phyloP scores from a whole-genome alignment of 2,888 invertebrate genomes.

The Orthosia incerta region DNA sequence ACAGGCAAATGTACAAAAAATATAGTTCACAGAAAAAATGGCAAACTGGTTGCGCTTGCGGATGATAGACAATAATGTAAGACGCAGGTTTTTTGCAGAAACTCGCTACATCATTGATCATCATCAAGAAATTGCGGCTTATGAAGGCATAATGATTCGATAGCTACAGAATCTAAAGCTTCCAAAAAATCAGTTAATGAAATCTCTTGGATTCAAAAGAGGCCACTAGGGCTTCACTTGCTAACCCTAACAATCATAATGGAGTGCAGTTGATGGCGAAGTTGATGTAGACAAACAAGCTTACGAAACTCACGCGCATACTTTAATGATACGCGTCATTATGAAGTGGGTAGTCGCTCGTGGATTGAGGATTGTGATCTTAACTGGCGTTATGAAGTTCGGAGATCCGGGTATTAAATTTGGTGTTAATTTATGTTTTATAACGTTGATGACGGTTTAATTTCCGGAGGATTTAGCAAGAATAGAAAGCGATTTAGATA shows the following conservation, averaged over 20 bases:
- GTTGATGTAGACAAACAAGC: conserved; percentile 60
- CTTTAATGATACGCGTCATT: conserved; percentile 58
- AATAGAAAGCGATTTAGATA: background rate
- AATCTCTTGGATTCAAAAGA: background rate
- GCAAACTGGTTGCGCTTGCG: background rate
- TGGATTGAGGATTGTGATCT: conserved; percentile 44
- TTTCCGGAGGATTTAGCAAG: conserved; percentile 13
- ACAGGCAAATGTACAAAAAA: background rate
- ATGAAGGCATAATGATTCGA: background rate
- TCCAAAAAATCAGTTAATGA: too few relatives aligned
- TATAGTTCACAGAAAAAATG: background rate
- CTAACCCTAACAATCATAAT: conserved; percentile 48
- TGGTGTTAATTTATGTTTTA: conserved; percentile 7
- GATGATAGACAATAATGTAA: background rate
- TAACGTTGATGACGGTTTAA: background rate
- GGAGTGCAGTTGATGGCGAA: conserved; percentile 40
- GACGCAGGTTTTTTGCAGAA: background rate
- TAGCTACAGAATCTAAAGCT: background rate
- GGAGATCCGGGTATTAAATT: conserved; percentile 42
- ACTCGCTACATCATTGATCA: background rate
- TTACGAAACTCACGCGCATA: conserved; percentile 62
- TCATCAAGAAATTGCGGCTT: background rate
- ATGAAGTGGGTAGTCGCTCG: conserved; percentile 58
- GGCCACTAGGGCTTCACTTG: background rate
- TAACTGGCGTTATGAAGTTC: conserved; percentile 26